Conservation (phyloP, 2,888 invertebrate genomes). For the Serripes groenlandicus region DNA sequence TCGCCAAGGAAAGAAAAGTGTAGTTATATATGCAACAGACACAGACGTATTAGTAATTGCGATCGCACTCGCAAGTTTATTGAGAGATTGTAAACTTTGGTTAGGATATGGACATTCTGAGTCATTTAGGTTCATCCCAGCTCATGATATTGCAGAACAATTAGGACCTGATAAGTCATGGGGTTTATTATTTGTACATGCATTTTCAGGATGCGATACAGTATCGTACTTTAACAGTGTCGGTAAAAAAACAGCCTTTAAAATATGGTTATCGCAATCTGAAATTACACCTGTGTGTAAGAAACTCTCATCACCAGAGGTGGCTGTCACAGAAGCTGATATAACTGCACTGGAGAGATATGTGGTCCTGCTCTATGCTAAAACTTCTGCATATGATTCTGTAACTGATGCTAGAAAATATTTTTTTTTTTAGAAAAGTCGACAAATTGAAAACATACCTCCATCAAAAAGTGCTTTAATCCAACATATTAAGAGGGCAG, state of each 20-base stretch:
- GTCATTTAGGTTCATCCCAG: conserved; percentile 56
- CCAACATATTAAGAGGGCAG: too few relatives aligned
- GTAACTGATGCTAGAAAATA: too few relatives aligned
- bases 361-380: conserved; percentile 59
- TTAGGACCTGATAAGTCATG: conserved; percentile 45
- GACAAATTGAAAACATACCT: too few relatives aligned
- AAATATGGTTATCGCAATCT: conserved; percentile 13
- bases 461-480: too few relatives aligned
- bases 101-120: conserved; percentile 59
- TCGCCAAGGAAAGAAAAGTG: conserved; percentile 25
- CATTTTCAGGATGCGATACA: conserved; percentile 66
- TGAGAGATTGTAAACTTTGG: conserved; percentile 36
- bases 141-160: conserved; percentile 43
- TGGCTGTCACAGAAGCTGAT: neutral
- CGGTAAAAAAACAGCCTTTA: conserved; percentile 42
- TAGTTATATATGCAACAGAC: conserved; percentile 53
- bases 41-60: conserved; percentile 60
- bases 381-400: too few relatives aligned
- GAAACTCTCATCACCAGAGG: conserved; percentile 8
- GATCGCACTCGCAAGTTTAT: conserved; percentile 14
- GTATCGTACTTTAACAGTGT: conserved; percentile 34
- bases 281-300: neutral
- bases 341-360: conserved; percentile 51
- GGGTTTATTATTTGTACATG: conserved; percentile 34
- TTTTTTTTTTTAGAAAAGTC: too few relatives aligned